Base-by-base conservation (phyloP, 2,888 invertebrate species). In the Andrena hattorfiana region DNA sequence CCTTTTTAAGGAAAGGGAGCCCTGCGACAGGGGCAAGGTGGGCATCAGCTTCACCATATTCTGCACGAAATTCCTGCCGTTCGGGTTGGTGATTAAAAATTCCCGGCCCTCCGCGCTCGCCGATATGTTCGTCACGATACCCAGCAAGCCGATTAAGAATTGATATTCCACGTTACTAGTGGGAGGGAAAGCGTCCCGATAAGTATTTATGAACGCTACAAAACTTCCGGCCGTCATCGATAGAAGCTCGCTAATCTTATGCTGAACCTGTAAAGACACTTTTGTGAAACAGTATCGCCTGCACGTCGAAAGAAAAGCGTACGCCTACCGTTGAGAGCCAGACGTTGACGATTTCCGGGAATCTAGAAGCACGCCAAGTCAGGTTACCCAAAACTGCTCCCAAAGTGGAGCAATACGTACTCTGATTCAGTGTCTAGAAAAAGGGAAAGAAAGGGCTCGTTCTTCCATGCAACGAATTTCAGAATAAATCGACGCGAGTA, bases 311-410 rank as follows among this genome's bases (percentile, higher is more conserved):
- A 42, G 1, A 16, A 30, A 23, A 7, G 13, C 6, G 16, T 1
- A 7, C 35, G 72, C 75, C 89, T 87, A 94, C 94, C 85, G 90
- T 90, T 6, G 91, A 87, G 5, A 94, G 85, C 90, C 94, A 92
- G 28, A 87, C 81, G 42, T 93, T 92, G 48, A 93, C 89, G 26
- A 93, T 92, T 56, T 92, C 84, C 0, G 93, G 92, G 32, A 91
- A 88, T 42, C 90, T 84, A 0, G 94, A 94, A 3, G 94, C 92
- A 77, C 92, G 92, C 94, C 94, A 94, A 10, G 94, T 86, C n/a
- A 94, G 88, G 72, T 91, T 93, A 13, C 94, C 93, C 85, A 94
- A 88, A 23, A 93, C 91, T 30, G 94, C 92, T 2, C 94, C 94
- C 16, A 94, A 87, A 54, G 92, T 92, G 51, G 94, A 92, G 85